Evolutionary conservation across 1,140 invertebrate genomes (phyloP).

Genomic region (Eufriesea mexicana): DNA sequence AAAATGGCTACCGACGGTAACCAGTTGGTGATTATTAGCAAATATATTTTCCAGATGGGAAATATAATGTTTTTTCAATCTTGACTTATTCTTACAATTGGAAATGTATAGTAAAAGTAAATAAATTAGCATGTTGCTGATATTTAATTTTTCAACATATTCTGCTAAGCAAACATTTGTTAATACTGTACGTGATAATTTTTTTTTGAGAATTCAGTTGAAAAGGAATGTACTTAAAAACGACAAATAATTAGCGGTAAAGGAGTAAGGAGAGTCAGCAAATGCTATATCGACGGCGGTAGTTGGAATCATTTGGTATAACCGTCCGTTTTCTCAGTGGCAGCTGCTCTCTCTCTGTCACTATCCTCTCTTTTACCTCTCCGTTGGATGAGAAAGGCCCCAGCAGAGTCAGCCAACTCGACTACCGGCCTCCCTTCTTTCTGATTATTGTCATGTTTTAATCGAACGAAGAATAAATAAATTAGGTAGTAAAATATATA

Average conservation of each 20-base stretch:
- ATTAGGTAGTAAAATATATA: slow-evolving; percentile 69
- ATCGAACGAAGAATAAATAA: slow-evolving; percentile 63
- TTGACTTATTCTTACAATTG: neutral
- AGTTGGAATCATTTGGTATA: slow-evolving; percentile 49
- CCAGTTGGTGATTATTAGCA: slow-evolving; percentile 4
- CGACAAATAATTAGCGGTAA: neutral
- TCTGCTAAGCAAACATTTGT: neutral
- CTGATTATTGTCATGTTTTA: slow-evolving; percentile 58
- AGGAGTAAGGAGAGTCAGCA: slow-evolving; percentile 27
- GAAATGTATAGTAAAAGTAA: neutral
- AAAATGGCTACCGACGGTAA: slow-evolving; percentile 46
- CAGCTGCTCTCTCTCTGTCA: slow-evolving; percentile 66
- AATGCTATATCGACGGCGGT: slow-evolving; percentile 30
- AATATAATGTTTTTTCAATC: neutral
- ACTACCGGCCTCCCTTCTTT: slow-evolving; percentile 53
- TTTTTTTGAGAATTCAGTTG: neutral
- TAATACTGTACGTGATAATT: neutral
- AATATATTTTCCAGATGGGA: neutral
- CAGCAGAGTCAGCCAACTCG: slow-evolving; percentile 52
- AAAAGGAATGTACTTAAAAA: neutral
- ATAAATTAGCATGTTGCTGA: neutral
- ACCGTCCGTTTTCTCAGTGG: slow-evolving; percentile 59
- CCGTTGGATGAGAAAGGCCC: slow-evolving; percentile 59
- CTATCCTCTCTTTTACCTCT: slow-evolving; percentile 53
- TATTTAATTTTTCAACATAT: neutral